Conservation (phyloP, 1,140 invertebrate genomes). For the Antheraea mylitta region DNA sequence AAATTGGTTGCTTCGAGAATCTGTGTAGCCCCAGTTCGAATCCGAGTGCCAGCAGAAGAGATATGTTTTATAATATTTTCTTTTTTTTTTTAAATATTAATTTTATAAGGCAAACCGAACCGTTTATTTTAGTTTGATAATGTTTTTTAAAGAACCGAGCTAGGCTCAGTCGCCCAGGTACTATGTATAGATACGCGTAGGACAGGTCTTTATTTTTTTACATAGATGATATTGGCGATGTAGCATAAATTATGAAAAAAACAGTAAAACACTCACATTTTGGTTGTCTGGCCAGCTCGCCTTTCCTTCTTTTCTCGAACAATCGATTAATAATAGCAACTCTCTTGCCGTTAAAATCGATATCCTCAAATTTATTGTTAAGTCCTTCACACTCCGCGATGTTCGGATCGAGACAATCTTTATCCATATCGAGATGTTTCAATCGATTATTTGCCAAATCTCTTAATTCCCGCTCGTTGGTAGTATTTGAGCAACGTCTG, state of each 20-base stretch:
- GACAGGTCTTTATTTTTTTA: no score
- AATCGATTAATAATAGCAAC: slow-evolving; percentile 78
- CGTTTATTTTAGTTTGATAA: no score
- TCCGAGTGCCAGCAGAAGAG: no score
- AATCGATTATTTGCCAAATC: slow-evolving; percentile 54
- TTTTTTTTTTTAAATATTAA: no score
- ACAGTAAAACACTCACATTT: slow-evolving; percentile 74
- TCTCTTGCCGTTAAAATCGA: slow-evolving; percentile 51
- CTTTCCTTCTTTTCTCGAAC: slow-evolving; percentile 72
- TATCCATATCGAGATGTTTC: slow-evolving; percentile 45
- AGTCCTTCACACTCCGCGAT: slow-evolving; percentile 58
- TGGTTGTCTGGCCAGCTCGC: slow-evolving; percentile 62
- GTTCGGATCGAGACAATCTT: slow-evolving; percentile 45
- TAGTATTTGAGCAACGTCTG: slow-evolving; percentile 71
- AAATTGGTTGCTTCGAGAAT: no score
- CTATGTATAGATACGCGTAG: no score
- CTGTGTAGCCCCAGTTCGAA: no score
- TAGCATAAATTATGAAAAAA: slow-evolving; percentile 6
- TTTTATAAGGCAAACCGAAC: no score
- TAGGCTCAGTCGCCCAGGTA: no score
- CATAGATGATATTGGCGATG: no score
- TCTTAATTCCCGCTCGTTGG: slow-evolving; percentile 46
- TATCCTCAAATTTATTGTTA: slow-evolving; percentile 46
- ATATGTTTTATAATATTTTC: no score
- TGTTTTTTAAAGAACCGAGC: no score